A percentile compares a stretch with the other conserved stretches of the same genome.
These are phyloP conservation scores for Lepidocolaptes lacrymiger DNA, from an alignment of 2,797 vertebrate species.

Conservation along the genomic window DNA sequence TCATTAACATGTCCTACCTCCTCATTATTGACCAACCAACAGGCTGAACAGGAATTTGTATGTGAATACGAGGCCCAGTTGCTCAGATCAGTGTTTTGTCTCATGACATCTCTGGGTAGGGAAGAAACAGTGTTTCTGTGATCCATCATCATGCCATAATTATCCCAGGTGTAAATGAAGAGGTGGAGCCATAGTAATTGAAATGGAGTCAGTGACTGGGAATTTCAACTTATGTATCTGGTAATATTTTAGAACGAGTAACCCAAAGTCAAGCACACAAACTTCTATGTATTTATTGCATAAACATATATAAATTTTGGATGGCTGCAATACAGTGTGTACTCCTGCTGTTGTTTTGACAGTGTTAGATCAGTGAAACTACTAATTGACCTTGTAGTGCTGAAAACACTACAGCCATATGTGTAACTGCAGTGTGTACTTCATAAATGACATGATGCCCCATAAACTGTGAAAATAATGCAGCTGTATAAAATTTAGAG, in stretches of 20 bases:
- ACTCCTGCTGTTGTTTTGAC: conserved; percentile 30
- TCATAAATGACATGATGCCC: conserved; percentile 51
- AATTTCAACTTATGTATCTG: background rate
- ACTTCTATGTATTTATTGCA: background rate
- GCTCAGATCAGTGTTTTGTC: background rate
- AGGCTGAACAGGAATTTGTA: background rate
- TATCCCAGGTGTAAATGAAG: background rate
- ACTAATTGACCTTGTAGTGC: conserved; percentile 46
- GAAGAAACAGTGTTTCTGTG: background rate
- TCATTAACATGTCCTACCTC: no score
- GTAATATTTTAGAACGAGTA: background rate
- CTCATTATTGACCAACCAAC: no score
- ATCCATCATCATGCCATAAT: background rate
- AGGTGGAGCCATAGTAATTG: background rate
- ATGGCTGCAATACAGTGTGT: background rate
- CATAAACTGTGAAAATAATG: conserved; percentile 65
- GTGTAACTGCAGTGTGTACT: conserved; percentile 57
- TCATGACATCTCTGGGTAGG: background rate
- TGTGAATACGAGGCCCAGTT: background rate
- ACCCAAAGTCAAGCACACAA: background rate
- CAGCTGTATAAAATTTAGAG: conserved; percentile 37
- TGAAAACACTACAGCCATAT: conserved; percentile 64
- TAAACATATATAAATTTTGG: background rate
- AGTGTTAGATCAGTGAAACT: conserved; percentile 20
- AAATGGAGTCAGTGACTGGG: background rate